Base-by-base conservation (phyloP, 2,113 vertebrate genomes). In the Ceyx melanurus region DNA sequence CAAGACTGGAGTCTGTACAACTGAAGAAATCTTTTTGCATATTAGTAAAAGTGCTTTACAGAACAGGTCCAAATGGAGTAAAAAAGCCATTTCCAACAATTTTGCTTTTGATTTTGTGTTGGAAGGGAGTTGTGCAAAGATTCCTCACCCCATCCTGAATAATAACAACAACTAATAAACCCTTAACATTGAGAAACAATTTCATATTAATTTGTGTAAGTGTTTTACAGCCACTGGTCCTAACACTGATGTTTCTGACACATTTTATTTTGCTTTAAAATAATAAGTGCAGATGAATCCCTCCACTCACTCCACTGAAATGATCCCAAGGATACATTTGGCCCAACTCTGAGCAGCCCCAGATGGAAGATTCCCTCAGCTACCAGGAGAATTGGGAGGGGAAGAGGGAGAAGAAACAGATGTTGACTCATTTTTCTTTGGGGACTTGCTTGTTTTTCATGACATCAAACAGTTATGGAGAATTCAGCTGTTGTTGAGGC, bases 401-500 rank as follows among this genome's bases (percentile, higher is more conserved):
- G 9, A 68, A 74, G 16, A 86, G 3, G 6, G 31, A 40, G 19
- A 72, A 82, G 91, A 46, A 92, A 75, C 72, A 93, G 88, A 88
- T 93, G 37, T 72, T 95, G 46, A 40, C 17, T 89, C 74, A 75
- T 93, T 93, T 89, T 94, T 92, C 85, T 92, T 68, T 58, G 29
- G 78, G 40, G 29, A 85, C 15, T 75, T 64, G 29, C 82, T 96
- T 90, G 60, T 62, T 95, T 93, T 88, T 66, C 57, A 51, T 66
- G 11, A 75, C 45, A 87, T 92, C 73, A 95, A 88, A 88, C 19
- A 51, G 67, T 72, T 79, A 79, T 15, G 6, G 77, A 79, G 50
- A 79, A 81, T 86, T 93, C 81, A 94, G 57, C 56, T 78, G 45
- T 86, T 89, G 43, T 94, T 87, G 75, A 82, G 33, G 70, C 45